phyloP scores from a whole-genome alignment of 1,140 invertebrate species.

The Acromyrmex echinatior region DNA sequence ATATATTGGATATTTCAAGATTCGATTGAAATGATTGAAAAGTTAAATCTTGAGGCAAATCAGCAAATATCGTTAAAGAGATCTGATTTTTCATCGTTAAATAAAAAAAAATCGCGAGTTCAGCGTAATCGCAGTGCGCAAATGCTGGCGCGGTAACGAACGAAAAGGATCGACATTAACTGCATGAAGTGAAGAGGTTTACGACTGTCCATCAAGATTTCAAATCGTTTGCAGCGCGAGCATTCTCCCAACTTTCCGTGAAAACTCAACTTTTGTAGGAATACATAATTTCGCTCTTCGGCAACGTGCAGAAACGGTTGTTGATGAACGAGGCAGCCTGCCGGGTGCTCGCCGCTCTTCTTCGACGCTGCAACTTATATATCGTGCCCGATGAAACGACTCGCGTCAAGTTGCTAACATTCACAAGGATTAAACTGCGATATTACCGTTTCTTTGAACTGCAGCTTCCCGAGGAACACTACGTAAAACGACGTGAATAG shows the following conservation, averaged over 20 bases:
- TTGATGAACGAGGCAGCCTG: slow-evolving; percentile 10
- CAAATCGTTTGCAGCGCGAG: slow-evolving; percentile 59
- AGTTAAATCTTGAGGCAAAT: not conserved
- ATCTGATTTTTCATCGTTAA: not conserved
- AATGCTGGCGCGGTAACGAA: slow-evolving; percentile 14
- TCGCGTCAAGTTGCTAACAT: slow-evolving; percentile 14
- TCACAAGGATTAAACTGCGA: slow-evolving; percentile 47
- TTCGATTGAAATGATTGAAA: not conserved
- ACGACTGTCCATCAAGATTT: slow-evolving; percentile 73
- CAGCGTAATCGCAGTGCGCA: not conserved
- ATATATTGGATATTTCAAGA: not conserved
- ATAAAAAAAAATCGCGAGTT: not conserved
- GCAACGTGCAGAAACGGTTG: slow-evolving; percentile 9
- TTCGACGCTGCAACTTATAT: slow-evolving; percentile 5
- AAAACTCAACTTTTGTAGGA: slow-evolving; percentile 64
- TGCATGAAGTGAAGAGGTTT: slow-evolving; percentile 65
- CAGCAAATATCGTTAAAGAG: not conserved
- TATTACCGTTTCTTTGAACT: slow-evolving; percentile 24
- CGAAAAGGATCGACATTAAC: slow-evolving; percentile 61
- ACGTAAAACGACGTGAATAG: not conserved
- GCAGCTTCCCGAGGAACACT: slow-evolving; percentile 1
- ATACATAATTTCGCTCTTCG: slow-evolving; percentile 65
- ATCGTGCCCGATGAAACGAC: not conserved
- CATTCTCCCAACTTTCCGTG: slow-evolving; percentile 56
- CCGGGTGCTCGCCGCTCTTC: not conserved